These are phyloP conservation scores for Drusus annulatus DNA, from an alignment of 1,140 invertebrate species.

Conservation along the genomic window DNA sequence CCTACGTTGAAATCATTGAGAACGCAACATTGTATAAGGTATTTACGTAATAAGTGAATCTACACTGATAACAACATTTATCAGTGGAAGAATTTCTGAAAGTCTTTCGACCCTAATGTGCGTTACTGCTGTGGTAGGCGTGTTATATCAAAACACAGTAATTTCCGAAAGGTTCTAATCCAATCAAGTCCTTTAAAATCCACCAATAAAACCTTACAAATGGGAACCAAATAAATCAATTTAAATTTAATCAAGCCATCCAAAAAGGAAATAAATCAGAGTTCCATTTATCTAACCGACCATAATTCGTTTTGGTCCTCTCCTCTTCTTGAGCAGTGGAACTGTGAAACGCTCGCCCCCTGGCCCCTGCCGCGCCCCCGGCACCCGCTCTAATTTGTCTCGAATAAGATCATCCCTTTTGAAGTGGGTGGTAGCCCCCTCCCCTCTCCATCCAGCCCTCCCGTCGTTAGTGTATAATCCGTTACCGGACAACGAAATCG, in stretches of 20 bases:
- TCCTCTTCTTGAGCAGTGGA: background rate
- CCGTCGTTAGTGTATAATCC: conserved; percentile 39
- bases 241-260: conserved; percentile 17
- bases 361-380: background rate
- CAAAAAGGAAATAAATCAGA: conserved; percentile 29
- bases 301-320: conserved; percentile 13
- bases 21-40: too few species aligned
- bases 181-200: conserved; percentile 2
- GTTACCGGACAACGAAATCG: conserved; percentile 40
- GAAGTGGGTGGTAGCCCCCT: conserved; percentile 21
- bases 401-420: conserved; percentile 32
- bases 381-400: conserved; percentile 40
- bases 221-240: conserved; percentile 24
- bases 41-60: too few species aligned
- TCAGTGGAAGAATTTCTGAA: too few species aligned
- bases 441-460: background rate
- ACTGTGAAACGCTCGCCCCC: background rate
- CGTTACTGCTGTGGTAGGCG: too few species aligned
- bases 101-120: too few species aligned
- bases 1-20: too few species aligned
- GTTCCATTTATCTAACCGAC: conserved; percentile 28
- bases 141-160: too few species aligned
- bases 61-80: too few species aligned
- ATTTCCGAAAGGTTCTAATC: background rate
- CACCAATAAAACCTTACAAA: conserved; percentile 33